A percentile compares a stretch with the other conserved stretches of the same genome.
These are phyloP conservation scores for Cynaeus angustus DNA, from an alignment of 2,888 invertebrate genomes.

Conservation along the genomic window DNA sequence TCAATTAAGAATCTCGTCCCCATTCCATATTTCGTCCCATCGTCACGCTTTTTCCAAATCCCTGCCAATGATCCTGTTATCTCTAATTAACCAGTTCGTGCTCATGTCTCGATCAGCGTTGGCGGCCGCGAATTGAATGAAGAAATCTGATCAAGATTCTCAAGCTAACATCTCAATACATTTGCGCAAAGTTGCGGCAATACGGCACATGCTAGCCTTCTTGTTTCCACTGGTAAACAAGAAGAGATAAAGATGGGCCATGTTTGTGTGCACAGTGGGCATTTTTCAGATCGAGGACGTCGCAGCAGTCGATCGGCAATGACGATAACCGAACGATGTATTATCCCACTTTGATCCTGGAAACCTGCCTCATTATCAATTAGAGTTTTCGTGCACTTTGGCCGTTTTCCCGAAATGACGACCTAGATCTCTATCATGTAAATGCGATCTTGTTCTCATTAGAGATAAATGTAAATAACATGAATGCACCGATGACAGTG, in stretches of 20 bases:
- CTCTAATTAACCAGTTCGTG: constrained; percentile 68
- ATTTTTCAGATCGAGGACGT: no score
- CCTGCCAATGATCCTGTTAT: constrained; percentile 59
- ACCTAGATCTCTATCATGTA: constrained; percentile 64
- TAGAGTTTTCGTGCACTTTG: constrained; percentile 20
- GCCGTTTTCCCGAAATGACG: constrained; percentile 49
- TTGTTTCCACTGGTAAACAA: constrained; percentile 55
- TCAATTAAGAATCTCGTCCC: constrained; percentile 19
- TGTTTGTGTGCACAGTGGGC: constrained; percentile 58
- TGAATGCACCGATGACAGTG: constrained; percentile 43
- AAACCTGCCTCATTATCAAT: constrained; percentile 31
- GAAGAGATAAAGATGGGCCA: constrained; percentile 56
- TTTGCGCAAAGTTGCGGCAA: constrained; percentile 52
- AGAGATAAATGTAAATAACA: constrained; percentile 65
- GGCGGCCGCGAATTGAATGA: constrained; percentile 65
- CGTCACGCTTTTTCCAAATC: constrained; percentile 66
- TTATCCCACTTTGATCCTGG: constrained; percentile 44
- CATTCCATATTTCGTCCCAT: constrained; percentile 29
- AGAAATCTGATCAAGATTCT: constrained; percentile 64
- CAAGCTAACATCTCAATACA: constrained; percentile 65
- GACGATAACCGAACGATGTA: constrained; percentile 59
- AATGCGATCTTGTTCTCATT: constrained; percentile 62
- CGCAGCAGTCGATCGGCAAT: constrained; percentile 66
- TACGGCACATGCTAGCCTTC: constrained; percentile 57
- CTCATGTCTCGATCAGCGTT: constrained; percentile 63